Conservation (phyloP, 2,113 vertebrate species). For the human region GRCh38 chr3:81554501-81555000, state of each 20-base stretch:
- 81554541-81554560: background rate
- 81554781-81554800: background rate
- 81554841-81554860: background rate
- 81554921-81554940: background rate
- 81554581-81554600: background rate
- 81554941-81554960: background rate
- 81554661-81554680: background rate
- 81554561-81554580: background rate
- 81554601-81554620: background rate
- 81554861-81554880: conserved; percentile 16
- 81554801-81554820: background rate
- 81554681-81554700: background rate
- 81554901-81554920: conserved; percentile 1
- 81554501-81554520: background rate
- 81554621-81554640: background rate
- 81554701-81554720: background rate
- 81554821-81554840: background rate
- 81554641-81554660: background rate
- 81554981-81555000: background rate
- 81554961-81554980: background rate
- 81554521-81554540: background rate
- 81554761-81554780: background rate
- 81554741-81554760: background rate
- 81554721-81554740: background rate
- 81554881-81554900: conserved; percentile 33